These are phyloP conservation scores for Leptobrachium leishanense DNA, from an alignment of 2,113 vertebrate species.

Conservation along the genomic window DNA sequence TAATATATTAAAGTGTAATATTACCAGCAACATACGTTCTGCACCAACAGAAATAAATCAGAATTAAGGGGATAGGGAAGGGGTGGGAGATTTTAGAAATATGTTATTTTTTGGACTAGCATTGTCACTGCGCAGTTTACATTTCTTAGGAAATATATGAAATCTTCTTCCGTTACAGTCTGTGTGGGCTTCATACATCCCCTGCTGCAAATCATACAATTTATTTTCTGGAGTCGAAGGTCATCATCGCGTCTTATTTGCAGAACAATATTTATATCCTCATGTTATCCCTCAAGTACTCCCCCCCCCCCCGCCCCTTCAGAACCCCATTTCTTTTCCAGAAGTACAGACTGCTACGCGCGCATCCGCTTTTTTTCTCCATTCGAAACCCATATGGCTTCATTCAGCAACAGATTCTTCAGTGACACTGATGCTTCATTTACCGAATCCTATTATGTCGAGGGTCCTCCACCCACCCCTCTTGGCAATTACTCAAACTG, in stretches of 20 bases:
- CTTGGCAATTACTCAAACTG: constrained; percentile 68
- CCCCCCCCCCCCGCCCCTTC: background rate
- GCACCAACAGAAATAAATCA: too few relatives aligned
- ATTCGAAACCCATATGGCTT: constrained; percentile 75
- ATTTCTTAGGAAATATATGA: constrained; percentile 39
- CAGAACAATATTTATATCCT: constrained; percentile 31
- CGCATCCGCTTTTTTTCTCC: constrained; percentile 57
- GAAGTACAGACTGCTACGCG: constrained; percentile 59
- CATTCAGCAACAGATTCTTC: constrained; percentile 82
- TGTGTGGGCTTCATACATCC: constrained; percentile 39
- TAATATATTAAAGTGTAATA: too few relatives aligned
- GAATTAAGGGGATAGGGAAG: too few relatives aligned
- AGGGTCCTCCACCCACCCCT: constrained; percentile 54
- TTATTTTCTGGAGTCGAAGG: constrained; percentile 32
- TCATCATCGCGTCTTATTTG: constrained; percentile 25
- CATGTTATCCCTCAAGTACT: background rate
- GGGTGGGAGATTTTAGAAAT: too few relatives aligned
- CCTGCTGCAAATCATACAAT: constrained; percentile 10
- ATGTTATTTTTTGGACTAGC: constrained; percentile 36
- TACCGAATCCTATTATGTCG: constrained; percentile 59
- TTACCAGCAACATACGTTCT: too few relatives aligned
- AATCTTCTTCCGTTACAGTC: constrained; percentile 24
- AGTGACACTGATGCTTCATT: constrained; percentile 77
- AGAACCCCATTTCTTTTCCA: constrained; percentile 59
- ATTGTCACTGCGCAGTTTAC: constrained; percentile 36